Conservation (phyloP, 1,140 invertebrate genomes). For the Papilio aristodemus region DNA sequence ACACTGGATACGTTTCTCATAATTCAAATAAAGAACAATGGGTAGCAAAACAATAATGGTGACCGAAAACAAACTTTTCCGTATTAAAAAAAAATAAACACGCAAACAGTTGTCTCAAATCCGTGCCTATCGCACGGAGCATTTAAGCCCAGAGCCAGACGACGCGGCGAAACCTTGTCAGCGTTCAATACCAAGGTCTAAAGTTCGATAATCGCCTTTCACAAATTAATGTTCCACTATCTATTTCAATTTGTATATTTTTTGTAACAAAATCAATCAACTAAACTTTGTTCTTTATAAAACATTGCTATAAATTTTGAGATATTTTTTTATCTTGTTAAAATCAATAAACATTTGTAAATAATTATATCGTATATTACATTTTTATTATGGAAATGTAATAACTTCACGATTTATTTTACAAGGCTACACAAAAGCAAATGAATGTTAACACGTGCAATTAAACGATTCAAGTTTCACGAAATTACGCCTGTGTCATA, state of each 20-base stretch:
- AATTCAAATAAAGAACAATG: conserved; percentile 21
- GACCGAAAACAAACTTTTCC: conserved; percentile 3
- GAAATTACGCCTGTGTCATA: no score
- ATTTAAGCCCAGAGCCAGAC: conserved; percentile 17
- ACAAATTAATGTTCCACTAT: conserved; percentile 33
- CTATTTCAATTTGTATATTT: conserved; percentile 1
- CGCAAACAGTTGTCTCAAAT: not conserved
- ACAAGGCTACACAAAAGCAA: not conserved
- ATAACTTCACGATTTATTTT: not conserved
- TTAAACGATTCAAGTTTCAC: not conserved
- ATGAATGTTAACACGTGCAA: not conserved
- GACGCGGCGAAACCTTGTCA: conserved; percentile 50
- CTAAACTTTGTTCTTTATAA: not conserved
- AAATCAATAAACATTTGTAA: no score
- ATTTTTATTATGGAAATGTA: no score
- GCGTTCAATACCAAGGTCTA: conserved; percentile 64
- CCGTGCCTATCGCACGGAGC: not conserved
- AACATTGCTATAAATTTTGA: not conserved
- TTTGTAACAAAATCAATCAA: not conserved
- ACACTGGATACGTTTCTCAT: not conserved
- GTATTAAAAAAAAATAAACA: conserved; percentile 11
- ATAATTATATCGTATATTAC: no score
- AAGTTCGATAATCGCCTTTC: conserved; percentile 69
- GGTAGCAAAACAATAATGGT: not conserved
- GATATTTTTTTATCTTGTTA: no score